Conservation (phyloP, 2,113 vertebrate species). For the Cebidichthys violaceus region DNA sequence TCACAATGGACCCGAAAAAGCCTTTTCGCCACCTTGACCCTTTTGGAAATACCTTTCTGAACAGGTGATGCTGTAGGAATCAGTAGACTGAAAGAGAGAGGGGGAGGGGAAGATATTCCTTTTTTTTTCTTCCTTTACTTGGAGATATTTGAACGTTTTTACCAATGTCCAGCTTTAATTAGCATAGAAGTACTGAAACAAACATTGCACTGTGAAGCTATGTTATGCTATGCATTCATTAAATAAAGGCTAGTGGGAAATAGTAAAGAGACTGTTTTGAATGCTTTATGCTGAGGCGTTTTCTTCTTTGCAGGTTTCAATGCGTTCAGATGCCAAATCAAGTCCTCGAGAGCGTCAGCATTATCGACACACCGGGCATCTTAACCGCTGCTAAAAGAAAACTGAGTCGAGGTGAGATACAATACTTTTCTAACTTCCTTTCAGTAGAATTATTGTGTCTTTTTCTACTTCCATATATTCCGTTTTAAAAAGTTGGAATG, state of each 20-base stretch:
- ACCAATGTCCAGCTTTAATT: background rate
- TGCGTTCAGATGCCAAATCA: constrained; percentile 90
- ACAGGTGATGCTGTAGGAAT: constrained; percentile 81
- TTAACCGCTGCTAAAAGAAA: constrained; percentile 88
- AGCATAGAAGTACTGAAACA: too few relatives aligned
- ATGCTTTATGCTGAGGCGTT: background rate
- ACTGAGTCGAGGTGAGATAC: constrained; percentile 85
- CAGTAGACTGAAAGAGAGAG: background rate
- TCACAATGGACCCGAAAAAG: constrained; percentile 89
- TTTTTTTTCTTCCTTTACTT: background rate
- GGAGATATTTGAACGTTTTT: background rate
- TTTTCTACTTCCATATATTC: background rate
- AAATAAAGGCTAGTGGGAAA: background rate
- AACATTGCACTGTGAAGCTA: background rate
- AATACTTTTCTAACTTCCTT: background rate
- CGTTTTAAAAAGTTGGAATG: constrained; percentile 5
- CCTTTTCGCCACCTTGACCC: constrained; percentile 92
- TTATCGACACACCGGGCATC: constrained; percentile 91
- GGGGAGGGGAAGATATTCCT: background rate
- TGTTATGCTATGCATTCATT: background rate
- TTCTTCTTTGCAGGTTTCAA: constrained; percentile 83
- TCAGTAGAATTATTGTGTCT: background rate
- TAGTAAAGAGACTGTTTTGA: background rate
- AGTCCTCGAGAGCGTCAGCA: constrained; percentile 89
- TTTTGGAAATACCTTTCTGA: constrained; percentile 92